A percentile compares a stretch with the other conserved stretches of the same genome.
Evolutionary conservation across 2,113 vertebrate species (phyloP).

Genomic region (Pomatostomus ruficeps): DNA sequence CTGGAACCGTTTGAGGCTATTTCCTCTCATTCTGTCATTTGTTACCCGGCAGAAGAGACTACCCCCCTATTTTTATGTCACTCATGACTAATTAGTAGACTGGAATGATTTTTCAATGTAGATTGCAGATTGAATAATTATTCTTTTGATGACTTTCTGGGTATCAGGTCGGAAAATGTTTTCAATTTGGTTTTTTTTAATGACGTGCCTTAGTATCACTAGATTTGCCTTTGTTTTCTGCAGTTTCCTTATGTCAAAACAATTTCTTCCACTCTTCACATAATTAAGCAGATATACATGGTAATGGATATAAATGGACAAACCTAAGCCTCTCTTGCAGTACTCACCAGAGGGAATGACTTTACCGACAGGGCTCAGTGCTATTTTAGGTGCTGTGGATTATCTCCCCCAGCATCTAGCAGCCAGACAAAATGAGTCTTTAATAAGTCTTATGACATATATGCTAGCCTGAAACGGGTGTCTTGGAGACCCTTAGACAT

Average conservation of each 20-base stretch:
- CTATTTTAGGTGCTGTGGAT: not conserved
- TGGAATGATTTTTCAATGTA: not conserved
- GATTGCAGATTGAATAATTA: not conserved
- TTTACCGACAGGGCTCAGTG: not conserved
- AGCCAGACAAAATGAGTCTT: not conserved
- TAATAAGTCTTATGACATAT: not conserved
- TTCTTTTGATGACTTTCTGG: not conserved
- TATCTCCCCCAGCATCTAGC: not conserved
- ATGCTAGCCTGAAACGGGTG: not conserved
- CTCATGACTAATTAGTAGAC: not conserved
- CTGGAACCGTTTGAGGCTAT: not conserved
- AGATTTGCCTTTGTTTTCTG: not conserved
- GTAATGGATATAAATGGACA: not conserved
- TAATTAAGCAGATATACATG: not conserved
- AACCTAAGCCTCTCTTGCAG: not conserved
- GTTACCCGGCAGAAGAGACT: not conserved
- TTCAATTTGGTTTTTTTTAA: not conserved
- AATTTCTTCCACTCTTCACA: not conserved
- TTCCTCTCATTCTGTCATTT: not conserved
- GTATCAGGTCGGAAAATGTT: not conserved
- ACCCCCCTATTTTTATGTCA: not conserved
- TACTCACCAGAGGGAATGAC: not conserved
- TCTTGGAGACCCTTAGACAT: not conserved
- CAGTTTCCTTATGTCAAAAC: not conserved
- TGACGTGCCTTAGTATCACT: not conserved